phyloP scores from a whole-genome alignment of 2,888 invertebrate species.

The Acanthosoma haemorrhoidale region DNA sequence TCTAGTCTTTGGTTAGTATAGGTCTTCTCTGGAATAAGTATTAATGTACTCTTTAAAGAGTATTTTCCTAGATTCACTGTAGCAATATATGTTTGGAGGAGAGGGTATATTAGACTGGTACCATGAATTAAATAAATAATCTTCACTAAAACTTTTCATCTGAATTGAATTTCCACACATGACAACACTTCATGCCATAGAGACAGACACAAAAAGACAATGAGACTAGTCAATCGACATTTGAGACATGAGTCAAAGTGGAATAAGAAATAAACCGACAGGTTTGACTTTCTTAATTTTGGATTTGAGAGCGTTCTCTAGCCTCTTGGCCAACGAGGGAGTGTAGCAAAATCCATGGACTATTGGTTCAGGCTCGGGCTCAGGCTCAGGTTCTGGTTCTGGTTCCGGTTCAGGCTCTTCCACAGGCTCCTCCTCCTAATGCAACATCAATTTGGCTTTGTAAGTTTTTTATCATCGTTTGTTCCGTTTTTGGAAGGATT shows the following conservation, averaged over 20 bases:
- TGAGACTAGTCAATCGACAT: not conserved
- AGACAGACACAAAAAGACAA: not conserved
- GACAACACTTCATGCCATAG: not conserved
- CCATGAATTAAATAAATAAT: too few species aligned
- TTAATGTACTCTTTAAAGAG: too few species aligned
- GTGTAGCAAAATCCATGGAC: slow-evolving; percentile 37
- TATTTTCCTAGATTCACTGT: too few species aligned
- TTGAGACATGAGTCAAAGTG: not conserved
- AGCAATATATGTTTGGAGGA: too few species aligned
- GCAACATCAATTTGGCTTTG: too few species aligned
- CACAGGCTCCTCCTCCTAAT: not conserved
- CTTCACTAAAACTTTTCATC: too few species aligned
- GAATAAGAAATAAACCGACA: slow-evolving; percentile 17
- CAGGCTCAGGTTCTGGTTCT: not conserved
- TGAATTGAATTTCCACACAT: not conserved
- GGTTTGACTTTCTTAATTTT: not conserved
- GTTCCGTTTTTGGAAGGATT: too few species aligned
- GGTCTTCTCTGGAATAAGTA: too few species aligned
- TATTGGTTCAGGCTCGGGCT: not conserved
- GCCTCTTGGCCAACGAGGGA: slow-evolving; percentile 35
- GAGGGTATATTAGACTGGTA: too few species aligned
- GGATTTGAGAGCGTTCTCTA: slow-evolving; percentile 32
- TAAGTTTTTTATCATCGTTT: too few species aligned
- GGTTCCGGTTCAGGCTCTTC: not conserved
- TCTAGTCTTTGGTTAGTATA: too few species aligned